Base-by-base conservation (phyloP, 2,888 invertebrate species). In the Acanthococcus lagerstroemiae region DNA sequence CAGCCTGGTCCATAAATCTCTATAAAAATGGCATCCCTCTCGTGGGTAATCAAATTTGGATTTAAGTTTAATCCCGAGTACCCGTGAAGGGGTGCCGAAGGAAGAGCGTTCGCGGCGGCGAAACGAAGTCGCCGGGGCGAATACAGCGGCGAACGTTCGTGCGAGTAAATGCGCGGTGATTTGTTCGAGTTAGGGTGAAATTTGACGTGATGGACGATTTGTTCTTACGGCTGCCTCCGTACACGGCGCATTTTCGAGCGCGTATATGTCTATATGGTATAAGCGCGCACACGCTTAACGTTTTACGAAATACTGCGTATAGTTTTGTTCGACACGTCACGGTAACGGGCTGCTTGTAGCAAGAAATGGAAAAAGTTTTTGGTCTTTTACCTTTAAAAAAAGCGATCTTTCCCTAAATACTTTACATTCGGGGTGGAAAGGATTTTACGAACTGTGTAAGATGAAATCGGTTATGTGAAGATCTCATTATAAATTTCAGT, bases 21-120 rank as follows among this genome's bases (percentile, higher is more conserved):
- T 50, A 56, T 55, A 66, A 55, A 55, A 22, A 21, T 56, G 63
- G 27, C 63, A 30, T 30, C 50, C 12, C 48, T 21, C 52, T 55
- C 52, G 52, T 50, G 27, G 50, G 57, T 68, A 68, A 68, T 68
- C 68, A 57, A 68, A 68, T 68, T 68, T 66, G 68, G 61, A 63
- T 68, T 63, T 63, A 55, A 68, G 56, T 67, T 66, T 57, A 56
- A 68, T 56, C 61, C 45, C 58, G 27, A 52, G 21, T 12, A 21
- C 4, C 25, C 46, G 67, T 26, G 65, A 25, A 45, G 24, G n/a
- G 12, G 21, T 15, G 44, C 57, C 44, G 24, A 44, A 19, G 21
- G 22, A 27, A 9, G 48, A 17, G 27, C 17, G 21, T 9, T 15
- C 27, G 37, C 15, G 19, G 24, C 15, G 24, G 26, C 6, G 3